phyloP scores from a whole-genome alignment of 2,113 vertebrate species.

The Leiothrix lutea region DNA sequence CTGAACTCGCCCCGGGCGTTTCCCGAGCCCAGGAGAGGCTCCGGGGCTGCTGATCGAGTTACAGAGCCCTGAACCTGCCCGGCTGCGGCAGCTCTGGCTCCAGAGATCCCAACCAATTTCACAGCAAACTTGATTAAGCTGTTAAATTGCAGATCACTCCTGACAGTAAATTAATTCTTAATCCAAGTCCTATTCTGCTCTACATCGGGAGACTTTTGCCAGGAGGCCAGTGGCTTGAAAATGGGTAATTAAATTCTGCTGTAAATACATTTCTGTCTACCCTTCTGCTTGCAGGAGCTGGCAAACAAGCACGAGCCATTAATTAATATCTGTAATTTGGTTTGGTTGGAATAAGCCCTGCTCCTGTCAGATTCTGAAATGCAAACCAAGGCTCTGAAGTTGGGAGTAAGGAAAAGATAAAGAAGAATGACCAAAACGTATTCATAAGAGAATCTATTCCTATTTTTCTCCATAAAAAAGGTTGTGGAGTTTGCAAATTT shows the following conservation, averaged over 20 bases:
- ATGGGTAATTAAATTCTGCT: slow-evolving; percentile 39
- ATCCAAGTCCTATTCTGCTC: slow-evolving; percentile 4
- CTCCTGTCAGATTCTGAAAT: slow-evolving; percentile 9
- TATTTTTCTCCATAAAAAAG: background rate
- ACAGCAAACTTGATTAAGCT: slow-evolving; percentile 69
- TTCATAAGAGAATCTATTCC: background rate
- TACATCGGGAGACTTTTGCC: slow-evolving; percentile 6
- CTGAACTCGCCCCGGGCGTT: background rate
- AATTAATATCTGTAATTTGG: slow-evolving; percentile 55
- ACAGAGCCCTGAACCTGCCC: background rate
- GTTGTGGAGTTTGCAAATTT: background rate
- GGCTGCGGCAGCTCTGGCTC: slow-evolving; percentile 20
- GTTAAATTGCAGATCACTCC: slow-evolving; percentile 54
- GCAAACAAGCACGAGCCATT: slow-evolving; percentile 41
- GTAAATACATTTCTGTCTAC: slow-evolving; percentile 15
- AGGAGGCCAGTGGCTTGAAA: slow-evolving; percentile 38
- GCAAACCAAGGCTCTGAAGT: background rate
- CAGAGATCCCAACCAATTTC: slow-evolving; percentile 6
- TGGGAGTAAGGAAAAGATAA: background rate
- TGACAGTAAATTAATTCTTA: slow-evolving; percentile 71
- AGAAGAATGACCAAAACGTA: background rate
- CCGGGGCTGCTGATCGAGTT: background rate
- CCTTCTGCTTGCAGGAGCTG: slow-evolving; percentile 23
- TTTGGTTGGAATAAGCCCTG: background rate
- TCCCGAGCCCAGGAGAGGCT: background rate